These are phyloP conservation scores for Cryptotis parvus DNA, from an alignment of 2,113 vertebrate species.

Conservation along the genomic window DNA sequence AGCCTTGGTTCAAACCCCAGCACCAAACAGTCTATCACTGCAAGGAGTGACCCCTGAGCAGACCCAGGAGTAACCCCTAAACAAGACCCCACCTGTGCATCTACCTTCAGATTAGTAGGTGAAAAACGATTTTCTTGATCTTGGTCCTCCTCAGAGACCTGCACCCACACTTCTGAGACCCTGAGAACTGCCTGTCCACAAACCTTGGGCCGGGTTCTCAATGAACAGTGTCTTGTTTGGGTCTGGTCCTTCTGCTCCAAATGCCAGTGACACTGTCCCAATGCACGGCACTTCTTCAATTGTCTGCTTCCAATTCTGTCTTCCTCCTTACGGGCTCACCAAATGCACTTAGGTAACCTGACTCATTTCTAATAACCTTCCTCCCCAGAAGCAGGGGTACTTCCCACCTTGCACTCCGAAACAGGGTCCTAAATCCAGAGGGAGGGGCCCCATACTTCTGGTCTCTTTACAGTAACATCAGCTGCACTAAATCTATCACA, in stretches of 20 bases:
- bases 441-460: neutral
- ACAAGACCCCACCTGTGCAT: too few relatives aligned
- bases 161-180: neutral
- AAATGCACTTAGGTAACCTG: neutral
- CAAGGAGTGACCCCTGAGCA: too few relatives aligned
- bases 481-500: neutral
- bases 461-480: neutral
- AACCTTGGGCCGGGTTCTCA: neutral
- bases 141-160: neutral
- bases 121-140: neutral
- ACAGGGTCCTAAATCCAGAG: neutral
- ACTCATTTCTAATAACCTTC: neutral
- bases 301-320: neutral
- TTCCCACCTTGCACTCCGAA: neutral
- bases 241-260: neutral
- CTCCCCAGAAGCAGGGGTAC: neutral
- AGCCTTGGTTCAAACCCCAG: too few relatives aligned
- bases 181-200: neutral
- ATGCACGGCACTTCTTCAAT: neutral
- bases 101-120: neutral
- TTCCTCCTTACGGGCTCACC: neutral
- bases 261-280: fast-evolving
- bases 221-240: neutral
- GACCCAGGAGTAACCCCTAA: too few relatives aligned
- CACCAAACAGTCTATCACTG: too few relatives aligned